phyloP scores from a whole-genome alignment of 64 coral and sea anemone species.

The Dendrophyllia cribrosa region DNA sequence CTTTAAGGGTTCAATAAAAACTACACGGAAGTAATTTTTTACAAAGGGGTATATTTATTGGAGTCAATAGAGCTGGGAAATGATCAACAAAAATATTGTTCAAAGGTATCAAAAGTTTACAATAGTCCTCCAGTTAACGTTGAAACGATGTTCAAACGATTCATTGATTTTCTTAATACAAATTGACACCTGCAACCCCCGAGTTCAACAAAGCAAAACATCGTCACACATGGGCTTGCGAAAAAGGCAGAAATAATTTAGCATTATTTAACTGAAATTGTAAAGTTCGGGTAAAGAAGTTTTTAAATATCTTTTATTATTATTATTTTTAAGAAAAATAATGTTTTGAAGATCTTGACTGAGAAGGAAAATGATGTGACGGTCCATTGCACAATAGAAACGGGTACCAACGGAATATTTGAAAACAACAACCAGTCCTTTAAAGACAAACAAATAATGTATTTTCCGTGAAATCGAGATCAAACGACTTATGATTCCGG shows the following conservation, averaged over 20 bases:
- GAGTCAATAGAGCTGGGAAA: background rate
- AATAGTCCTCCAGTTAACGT: background rate
- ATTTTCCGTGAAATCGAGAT: background rate
- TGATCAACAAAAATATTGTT: background rate
- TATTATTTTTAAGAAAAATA: background rate
- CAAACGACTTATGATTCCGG: background rate
- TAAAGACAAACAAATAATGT: background rate
- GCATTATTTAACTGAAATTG: too few relatives aligned
- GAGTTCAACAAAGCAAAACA: background rate
- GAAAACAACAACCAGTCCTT: conserved; percentile 24
- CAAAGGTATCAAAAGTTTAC: too few relatives aligned
- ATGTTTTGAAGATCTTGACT: background rate
- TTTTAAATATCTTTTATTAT: background rate
- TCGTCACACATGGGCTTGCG: background rate
- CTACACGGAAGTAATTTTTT: background rate
- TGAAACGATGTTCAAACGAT: background rate
- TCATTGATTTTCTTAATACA: background rate
- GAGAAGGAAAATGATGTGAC: background rate
- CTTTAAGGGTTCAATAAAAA: background rate
- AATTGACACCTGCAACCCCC: background rate
- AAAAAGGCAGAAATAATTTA: background rate
- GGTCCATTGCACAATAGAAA: background rate
- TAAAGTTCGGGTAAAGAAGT: too few relatives aligned
- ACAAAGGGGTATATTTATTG: background rate
- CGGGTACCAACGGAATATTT: conserved; percentile 34